Evolutionary conservation across 2,888 invertebrate species (phyloP).

Genomic region (Catocala nupta): DNA sequence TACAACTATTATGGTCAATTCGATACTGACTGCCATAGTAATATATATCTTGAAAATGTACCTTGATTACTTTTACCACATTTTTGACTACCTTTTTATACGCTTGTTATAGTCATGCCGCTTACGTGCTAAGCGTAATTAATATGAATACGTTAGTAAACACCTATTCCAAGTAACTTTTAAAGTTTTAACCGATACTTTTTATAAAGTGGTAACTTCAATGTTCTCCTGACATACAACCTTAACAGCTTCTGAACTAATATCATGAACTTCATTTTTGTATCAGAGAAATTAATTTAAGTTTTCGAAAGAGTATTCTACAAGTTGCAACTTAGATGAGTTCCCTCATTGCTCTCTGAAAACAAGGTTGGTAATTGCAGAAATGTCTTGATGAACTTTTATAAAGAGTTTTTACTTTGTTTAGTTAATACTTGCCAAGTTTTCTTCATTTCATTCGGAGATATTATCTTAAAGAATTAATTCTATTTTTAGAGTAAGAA

Average conservation of each 20-base stretch:
- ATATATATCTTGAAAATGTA: too few relatives aligned
- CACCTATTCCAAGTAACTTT: too few relatives aligned
- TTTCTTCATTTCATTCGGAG: constrained; percentile 1
- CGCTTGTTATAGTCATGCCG: too few relatives aligned
- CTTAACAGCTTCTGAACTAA: constrained; percentile 6
- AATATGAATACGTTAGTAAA: too few relatives aligned
- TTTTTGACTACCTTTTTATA: too few relatives aligned
- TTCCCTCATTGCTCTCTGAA: constrained; percentile 37
- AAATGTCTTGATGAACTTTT: constrained; percentile 46
- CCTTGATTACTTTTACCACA: too few relatives aligned
- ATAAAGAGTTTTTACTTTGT: constrained; percentile 41
- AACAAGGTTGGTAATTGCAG: constrained; percentile 43
- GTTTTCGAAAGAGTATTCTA: constrained; percentile 46
- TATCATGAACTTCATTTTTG: constrained; percentile 26
- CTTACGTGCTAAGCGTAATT: too few relatives aligned
- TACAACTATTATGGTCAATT: too few relatives aligned
- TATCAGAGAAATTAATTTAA: constrained; percentile 49
- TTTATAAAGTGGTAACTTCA: too few relatives aligned
- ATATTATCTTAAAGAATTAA: background rate
- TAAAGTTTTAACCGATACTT: too few relatives aligned
- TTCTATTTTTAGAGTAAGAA: too few relatives aligned
- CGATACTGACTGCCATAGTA: too few relatives aligned
- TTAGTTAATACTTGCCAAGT: constrained; percentile 17
- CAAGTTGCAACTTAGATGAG: constrained; percentile 50
- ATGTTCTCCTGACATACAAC: background rate